phyloP scores from a whole-genome alignment of 2,888 invertebrate species.

The Lithosia quadra region DNA sequence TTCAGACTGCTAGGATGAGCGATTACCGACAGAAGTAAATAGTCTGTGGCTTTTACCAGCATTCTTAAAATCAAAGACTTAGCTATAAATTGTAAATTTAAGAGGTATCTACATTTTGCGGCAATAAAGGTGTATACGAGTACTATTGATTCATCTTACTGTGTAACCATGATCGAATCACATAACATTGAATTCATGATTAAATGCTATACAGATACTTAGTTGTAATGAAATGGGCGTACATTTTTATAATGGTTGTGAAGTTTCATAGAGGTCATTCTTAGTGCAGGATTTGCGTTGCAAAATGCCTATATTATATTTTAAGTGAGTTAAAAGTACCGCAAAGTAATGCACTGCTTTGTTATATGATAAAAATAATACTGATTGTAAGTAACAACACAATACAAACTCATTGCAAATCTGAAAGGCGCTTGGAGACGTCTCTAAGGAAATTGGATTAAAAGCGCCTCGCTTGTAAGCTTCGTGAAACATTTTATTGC shows the following conservation, averaged over 20 bases:
- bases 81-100: neutral
- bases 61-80: constrained; percentile 28
- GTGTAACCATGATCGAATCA: no score
- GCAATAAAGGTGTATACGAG: neutral
- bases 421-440: constrained; percentile 50
- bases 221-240: no score
- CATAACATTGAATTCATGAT: no score
- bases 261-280: no score
- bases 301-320: no score
- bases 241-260: no score
- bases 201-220: no score
- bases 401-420: constrained; percentile 41
- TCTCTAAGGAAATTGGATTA: constrained; percentile 77
- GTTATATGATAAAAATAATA: neutral
- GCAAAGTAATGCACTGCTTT: neutral
- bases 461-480: constrained; percentile 54
- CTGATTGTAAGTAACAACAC: constrained; percentile 21
- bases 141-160: no score
- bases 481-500: constrained; percentile 36
- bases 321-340: neutral
- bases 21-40: constrained; percentile 50
- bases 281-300: no score
- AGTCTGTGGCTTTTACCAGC: constrained; percentile 35
- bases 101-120: neutral
- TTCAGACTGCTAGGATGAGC: constrained; percentile 53